Percentiles rank a stretch among this genome's conserved stretches.
Conservation (phyloP, 2,113 vertebrate species). For the Vombatus ursinus region DNA sequence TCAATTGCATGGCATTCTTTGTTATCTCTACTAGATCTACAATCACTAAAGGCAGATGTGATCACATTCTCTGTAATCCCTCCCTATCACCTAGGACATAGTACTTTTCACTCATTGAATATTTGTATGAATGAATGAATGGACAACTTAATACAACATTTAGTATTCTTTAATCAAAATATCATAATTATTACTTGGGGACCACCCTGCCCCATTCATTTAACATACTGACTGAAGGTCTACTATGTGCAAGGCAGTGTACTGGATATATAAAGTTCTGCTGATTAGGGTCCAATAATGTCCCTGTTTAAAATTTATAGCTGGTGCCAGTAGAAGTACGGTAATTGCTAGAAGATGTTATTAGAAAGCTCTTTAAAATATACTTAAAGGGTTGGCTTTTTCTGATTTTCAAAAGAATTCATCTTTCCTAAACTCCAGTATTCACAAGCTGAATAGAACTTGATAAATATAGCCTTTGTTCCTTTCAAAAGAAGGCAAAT, state of each 20-base stretch:
- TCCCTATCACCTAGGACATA: background rate
- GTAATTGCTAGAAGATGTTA: background rate
- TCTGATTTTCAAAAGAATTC: slow-evolving; percentile 47
- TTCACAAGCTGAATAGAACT: slow-evolving; percentile 34
- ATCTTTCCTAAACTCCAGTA: background rate
- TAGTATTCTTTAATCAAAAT: background rate
- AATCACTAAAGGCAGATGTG: background rate
- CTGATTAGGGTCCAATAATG: background rate
- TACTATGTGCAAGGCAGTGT: background rate
- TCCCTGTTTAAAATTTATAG: background rate
- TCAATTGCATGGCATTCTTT: background rate
- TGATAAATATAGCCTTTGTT: slow-evolving; percentile 32
- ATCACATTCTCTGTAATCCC: background rate
- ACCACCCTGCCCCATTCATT: background rate
- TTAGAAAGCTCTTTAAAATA: slow-evolving; percentile 41
- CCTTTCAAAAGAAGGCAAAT: slow-evolving; percentile 27
- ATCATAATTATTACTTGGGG: background rate
- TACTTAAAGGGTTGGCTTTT: slow-evolving; percentile 1
- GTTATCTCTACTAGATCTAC: background rate
- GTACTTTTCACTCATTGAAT: background rate
- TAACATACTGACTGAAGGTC: background rate
- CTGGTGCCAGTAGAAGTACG: background rate
- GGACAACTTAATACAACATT: background rate
- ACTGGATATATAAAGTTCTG: background rate
- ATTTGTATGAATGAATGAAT: background rate